These are phyloP conservation scores for Oreohelix idahoensis DNA, from an alignment of 1,140 invertebrate genomes.

Conservation along the genomic window DNA sequence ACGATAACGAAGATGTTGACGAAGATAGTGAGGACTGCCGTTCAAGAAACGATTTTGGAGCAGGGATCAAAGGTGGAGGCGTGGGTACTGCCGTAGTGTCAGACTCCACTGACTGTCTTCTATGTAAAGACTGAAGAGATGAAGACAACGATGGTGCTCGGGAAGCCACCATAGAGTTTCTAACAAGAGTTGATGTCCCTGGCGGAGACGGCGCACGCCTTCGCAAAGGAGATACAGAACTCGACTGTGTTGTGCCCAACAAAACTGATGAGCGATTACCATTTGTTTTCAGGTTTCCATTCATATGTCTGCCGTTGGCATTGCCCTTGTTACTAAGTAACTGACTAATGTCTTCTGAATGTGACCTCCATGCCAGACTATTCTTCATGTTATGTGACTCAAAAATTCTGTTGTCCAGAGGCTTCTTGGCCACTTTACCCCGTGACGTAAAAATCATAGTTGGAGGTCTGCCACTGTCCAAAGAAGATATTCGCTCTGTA, in stretches of 20 bases:
- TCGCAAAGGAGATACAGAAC: background rate
- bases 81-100: background rate
- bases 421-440: background rate
- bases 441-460: background rate
- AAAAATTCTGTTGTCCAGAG: background rate
- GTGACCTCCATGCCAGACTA: background rate
- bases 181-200: background rate
- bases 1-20: constrained; percentile 8
- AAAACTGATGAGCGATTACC: no score
- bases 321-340: background rate
- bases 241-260: no score
- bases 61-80: constrained; percentile 11
- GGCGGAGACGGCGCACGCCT: background rate
- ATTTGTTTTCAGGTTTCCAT: background rate
- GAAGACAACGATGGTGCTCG: constrained; percentile 10
- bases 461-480: background rate
- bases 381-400: background rate
- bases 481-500: background rate
- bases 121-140: background rate
- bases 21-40: constrained; percentile 21
- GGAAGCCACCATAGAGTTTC: background rate
- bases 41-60: constrained; percentile 22
- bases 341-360: background rate
- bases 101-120: background rate
- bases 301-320: background rate